phyloP scores from a whole-genome alignment of 2,113 vertebrate genomes.

The Pagrus major region DNA sequence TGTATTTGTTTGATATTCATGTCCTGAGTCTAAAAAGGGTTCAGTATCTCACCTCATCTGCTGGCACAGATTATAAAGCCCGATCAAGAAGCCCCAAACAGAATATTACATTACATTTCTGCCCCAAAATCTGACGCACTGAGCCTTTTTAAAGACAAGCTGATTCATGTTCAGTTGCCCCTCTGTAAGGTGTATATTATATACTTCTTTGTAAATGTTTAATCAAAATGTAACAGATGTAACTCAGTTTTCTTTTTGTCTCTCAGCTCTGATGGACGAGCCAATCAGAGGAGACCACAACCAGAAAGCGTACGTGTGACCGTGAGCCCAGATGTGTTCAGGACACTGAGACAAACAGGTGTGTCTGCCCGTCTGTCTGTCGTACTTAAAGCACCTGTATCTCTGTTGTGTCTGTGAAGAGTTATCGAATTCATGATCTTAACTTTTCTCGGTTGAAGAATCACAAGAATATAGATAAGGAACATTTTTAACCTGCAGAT shows the following conservation, averaged over 20 bases:
- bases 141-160: background rate
- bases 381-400: background rate
- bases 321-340: conserved; percentile 51
- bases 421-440: conserved; percentile 26
- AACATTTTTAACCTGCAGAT: background rate
- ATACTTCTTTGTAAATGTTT: background rate
- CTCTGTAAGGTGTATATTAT: background rate
- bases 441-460: conserved; percentile 12
- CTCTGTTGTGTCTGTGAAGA: conserved; percentile 23
- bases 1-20: conserved; percentile 4
- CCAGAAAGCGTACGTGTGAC: conserved; percentile 35
- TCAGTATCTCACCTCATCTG: background rate
- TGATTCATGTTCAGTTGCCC: background rate
- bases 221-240: background rate
- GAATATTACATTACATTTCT: too few relatives aligned
- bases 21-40: background rate
- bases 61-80: background rate
- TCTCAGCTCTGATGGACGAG: conserved; percentile 36
- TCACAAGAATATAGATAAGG: conserved; percentile 21
- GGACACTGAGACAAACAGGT: conserved; percentile 74
- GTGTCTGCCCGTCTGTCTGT: conserved; percentile 12
- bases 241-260: background rate
- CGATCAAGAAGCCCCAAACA: background rate
- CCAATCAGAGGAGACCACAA: conserved; percentile 41
- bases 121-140: too few relatives aligned